Conservation (phyloP, 2,113 vertebrate genomes). For the Capra hircus region DNA sequence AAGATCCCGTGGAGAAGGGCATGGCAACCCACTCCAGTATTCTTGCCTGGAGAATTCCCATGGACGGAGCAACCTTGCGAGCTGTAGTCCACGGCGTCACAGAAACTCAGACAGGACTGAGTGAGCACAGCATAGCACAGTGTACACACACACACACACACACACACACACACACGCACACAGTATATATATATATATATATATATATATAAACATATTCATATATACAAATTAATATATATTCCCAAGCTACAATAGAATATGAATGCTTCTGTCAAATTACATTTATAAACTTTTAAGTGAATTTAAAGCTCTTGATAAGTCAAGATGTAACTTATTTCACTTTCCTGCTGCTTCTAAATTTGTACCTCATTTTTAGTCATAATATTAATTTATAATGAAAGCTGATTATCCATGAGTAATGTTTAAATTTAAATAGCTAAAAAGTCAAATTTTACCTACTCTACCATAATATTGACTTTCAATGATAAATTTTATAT, state of each 20-base stretch:
- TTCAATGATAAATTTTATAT: neutral
- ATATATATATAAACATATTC: neutral
- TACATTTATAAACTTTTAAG: neutral
- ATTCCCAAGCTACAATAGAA: neutral
- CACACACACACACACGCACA: neutral
- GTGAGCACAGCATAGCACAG: neutral
- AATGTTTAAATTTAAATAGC: neutral
- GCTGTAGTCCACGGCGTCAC: neutral
- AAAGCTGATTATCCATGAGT: neutral
- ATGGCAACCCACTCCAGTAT: neutral
- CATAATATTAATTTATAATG: neutral
- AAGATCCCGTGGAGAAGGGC: neutral
- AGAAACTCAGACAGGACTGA: neutral
- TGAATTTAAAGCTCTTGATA: neutral
- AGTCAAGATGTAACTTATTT: neutral
- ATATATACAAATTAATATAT: neutral
- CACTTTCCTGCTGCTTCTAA: neutral
- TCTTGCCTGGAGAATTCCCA: neutral
- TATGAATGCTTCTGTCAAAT: neutral
- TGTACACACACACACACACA: neutral
- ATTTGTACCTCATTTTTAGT: neutral
- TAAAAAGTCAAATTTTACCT: neutral
- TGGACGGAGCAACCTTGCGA: rapidly evolving
- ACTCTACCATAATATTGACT: neutral
- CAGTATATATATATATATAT: neutral